These are phyloP conservation scores for Synergus laeviventris DNA, from an alignment of 2,888 invertebrate genomes.

Conservation along the genomic window DNA sequence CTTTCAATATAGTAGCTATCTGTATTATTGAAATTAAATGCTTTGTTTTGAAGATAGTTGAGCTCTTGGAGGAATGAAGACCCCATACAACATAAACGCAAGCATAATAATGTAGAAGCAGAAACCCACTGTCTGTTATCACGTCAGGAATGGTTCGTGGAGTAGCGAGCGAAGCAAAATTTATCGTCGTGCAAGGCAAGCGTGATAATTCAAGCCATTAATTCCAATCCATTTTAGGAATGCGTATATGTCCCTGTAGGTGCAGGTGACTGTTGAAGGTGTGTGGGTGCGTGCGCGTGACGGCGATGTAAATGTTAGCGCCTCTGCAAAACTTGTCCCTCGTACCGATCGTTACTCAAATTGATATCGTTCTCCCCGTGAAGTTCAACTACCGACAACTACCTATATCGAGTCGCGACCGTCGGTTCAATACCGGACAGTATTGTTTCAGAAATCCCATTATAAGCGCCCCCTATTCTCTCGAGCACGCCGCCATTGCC, in stretches of 20 bases:
- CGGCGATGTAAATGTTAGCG: constrained; percentile 47
- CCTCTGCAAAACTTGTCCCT: constrained; percentile 49
- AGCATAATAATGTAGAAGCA: constrained; percentile 18
- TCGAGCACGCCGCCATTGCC: constrained; percentile 39
- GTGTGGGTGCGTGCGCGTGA: constrained; percentile 35
- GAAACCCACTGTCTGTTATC: constrained; percentile 26
- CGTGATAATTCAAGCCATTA: constrained; percentile 46
- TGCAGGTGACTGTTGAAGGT: not conserved
- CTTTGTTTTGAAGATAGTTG: constrained; percentile 16
- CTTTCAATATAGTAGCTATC: no score
- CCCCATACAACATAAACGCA: not conserved
- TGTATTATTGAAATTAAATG: not conserved
- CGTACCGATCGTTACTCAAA: constrained; percentile 63
- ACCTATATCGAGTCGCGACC: constrained; percentile 52
- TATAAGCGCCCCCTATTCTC: constrained; percentile 58
- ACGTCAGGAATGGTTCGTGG: constrained; percentile 32
- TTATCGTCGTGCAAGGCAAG: constrained; percentile 38
- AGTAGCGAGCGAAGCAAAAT: constrained; percentile 43
- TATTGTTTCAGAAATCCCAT: constrained; percentile 68
- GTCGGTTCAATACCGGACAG: constrained; percentile 63
- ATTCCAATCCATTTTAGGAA: constrained; percentile 45
- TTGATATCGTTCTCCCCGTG: constrained; percentile 61
- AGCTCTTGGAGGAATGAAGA: constrained; percentile 5
- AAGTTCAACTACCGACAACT: constrained; percentile 51
- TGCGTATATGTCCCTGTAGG: constrained; percentile 44